Evolutionary conservation across 2,888 invertebrate species (phyloP), one percentile per base, ranked within the genome.

Genomic region (Eristalis intricaria): DNA sequence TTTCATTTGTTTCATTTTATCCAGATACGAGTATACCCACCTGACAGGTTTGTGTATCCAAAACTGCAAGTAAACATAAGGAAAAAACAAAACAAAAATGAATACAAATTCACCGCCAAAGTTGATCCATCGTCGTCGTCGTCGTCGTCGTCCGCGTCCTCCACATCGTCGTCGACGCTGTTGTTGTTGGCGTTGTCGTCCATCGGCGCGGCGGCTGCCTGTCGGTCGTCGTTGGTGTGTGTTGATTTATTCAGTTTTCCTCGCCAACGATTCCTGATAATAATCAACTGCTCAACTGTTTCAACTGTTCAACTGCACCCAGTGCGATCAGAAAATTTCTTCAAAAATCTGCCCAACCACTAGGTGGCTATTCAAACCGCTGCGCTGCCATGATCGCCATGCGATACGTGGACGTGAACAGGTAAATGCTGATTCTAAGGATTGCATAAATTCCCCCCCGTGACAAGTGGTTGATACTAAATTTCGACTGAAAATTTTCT

Each of bases 181-280:
- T 38, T 4, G 38, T 32, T 32, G 32, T 32, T 8, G 15, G 3
- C 40, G 40, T 13, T 43, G 40, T 15, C 15, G 40, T 43, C 40
- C 15, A n/a, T 43, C 40, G 40, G 40, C 40, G 40, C 15, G 8
- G 32, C 10, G 8, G 32, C n/a, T n/a, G n/a, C 32, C 32, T 32
- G 32, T 32, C 32, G 8, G 8, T n/a, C 43, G 43, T 43, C n/a
- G 43, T 2, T n/a, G n/a, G 68, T 75, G 77, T 65, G 26, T 75
- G 74, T 71, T 86, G 74, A 86, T 86, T 83, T 86, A 86, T 79
- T 75, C 78, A 75, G 69, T 86, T 86, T 83, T 82, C 64, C 81
- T 85, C 80, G 74, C 68, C 65, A 66, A 68, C 65, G 56, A 75
- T 74, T 83, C 63, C 82, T 74, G 86, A 86, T 86, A 86, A 83